phyloP scores from a whole-genome alignment of 92 coral and sea anemone genomes.

The Phenganax subtilis region DNA sequence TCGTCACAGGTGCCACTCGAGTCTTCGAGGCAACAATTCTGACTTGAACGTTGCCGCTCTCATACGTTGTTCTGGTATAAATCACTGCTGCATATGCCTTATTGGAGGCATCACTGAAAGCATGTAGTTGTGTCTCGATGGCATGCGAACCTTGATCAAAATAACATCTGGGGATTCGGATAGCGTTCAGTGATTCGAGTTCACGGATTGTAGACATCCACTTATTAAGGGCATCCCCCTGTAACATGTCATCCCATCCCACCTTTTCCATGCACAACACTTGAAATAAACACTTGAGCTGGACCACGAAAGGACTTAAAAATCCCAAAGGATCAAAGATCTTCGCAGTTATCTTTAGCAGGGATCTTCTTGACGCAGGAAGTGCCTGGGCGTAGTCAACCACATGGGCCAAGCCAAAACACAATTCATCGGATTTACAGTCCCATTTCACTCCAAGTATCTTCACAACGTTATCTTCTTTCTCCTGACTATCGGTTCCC shows the following conservation, averaged over 20 bases:
- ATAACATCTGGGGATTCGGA: constrained; percentile 3
- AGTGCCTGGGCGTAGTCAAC: neutral
- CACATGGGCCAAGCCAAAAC: neutral
- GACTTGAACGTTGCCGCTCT: neutral
- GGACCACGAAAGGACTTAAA: neutral
- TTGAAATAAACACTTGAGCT: neutral
- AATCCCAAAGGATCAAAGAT: constrained; percentile 20
- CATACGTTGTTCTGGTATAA: neutral
- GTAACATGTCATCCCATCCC: neutral
- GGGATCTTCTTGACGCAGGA: neutral
- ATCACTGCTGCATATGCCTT: constrained; percentile 8
- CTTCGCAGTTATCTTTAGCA: constrained; percentile 5
- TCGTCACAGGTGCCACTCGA: neutral
- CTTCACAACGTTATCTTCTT: neutral
- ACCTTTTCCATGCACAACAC: neutral
- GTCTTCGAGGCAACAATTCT: neutral
- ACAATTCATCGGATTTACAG: neutral
- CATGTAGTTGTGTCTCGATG: neutral
- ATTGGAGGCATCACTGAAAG: constrained; percentile 2
- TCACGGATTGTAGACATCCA: neutral
- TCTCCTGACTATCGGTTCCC: neutral
- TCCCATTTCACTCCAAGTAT: constrained; percentile 19
- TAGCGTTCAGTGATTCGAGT: neutral
- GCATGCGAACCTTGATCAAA: neutral
- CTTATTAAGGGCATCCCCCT: neutral